Percentiles rank a stretch among this genome's conserved stretches.
Conservation (phyloP, 2,888 invertebrate species). For the Agrotis segetum region DNA sequence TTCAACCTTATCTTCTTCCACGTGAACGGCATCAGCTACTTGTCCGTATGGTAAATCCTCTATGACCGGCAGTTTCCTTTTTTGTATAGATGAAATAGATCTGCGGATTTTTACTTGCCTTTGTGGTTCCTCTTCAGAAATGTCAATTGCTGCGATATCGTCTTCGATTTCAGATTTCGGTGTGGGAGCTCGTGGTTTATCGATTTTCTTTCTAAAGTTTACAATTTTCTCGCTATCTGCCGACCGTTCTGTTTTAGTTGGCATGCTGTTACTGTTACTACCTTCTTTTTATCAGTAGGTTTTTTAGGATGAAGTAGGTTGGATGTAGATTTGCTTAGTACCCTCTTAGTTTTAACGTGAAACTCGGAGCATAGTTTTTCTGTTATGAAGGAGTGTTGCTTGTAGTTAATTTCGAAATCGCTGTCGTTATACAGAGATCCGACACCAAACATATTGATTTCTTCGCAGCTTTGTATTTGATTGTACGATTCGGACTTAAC, state of each 20-base stretch:
- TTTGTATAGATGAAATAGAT: conserved; percentile 90
- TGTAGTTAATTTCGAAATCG: conserved; percentile 89
- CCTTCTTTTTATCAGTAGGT: conserved; percentile 88
- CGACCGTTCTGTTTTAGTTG: conserved; percentile 86
- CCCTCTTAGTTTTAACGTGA: conserved; percentile 93
- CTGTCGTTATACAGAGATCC: conserved; percentile 90
- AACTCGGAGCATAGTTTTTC: conserved; percentile 93
- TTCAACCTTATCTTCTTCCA: conserved; percentile 85
- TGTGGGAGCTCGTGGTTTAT: conserved; percentile 88
- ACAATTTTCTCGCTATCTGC: conserved; percentile 81
- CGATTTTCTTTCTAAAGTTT: conserved; percentile 88
- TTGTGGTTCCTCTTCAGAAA: conserved; percentile 84
- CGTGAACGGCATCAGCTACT: conserved; percentile 92
- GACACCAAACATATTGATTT: conserved; percentile 90
- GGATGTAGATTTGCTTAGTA: conserved; percentile 92
- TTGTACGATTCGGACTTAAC: conserved; percentile 89
- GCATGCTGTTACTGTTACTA: conserved; percentile 89
- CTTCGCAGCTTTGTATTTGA: conserved; percentile 90
- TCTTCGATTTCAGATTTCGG: conserved; percentile 86
- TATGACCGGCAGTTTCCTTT: conserved; percentile 89
- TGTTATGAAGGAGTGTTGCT: conserved; percentile 92
- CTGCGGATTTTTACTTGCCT: conserved; percentile 88
- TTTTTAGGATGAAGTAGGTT: conserved; percentile 92
- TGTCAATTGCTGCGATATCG: conserved; percentile 81
- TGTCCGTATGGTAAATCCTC: conserved; percentile 94